Evolutionary conservation across 1,140 invertebrate genomes (phyloP).

Genomic region (Paralvinella palmiformis): DNA sequence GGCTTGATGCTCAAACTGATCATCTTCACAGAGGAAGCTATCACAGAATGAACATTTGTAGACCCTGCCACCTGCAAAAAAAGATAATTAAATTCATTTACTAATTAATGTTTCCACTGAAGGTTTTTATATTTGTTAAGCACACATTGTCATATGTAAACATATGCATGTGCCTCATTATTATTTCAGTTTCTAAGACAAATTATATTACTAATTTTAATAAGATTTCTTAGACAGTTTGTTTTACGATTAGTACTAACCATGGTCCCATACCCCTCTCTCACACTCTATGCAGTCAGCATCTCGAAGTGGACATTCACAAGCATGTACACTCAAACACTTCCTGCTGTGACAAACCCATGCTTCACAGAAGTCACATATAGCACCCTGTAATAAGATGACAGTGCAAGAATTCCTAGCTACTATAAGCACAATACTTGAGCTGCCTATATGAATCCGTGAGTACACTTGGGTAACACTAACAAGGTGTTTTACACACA

Average conservation of each 20-base stretch:
- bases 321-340: constrained; percentile 86
- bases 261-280: constrained; percentile 88
- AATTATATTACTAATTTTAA: too few species aligned
- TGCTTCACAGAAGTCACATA: constrained; percentile 96
- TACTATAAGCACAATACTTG: too few species aligned
- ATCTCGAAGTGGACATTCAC: constrained; percentile 80
- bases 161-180: too few species aligned
- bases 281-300: constrained; percentile 88
- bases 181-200: too few species aligned
- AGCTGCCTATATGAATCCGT: too few species aligned
- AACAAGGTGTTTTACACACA: too few species aligned
- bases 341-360: constrained; percentile 93
- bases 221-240: too few species aligned
- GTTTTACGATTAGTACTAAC: constrained; percentile 58
- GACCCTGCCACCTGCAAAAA: constrained; percentile 60
- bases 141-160: background rate
- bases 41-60: constrained; percentile 89
- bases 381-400: constrained; percentile 73
- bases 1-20: constrained; percentile 97
- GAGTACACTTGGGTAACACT: too few species aligned
- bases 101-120: too few species aligned
- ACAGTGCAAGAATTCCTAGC: too few species aligned
- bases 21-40: constrained; percentile 90
- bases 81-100: constrained; percentile 11
- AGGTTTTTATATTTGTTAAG: background rate